A percentile compares a stretch with the other conserved stretches of the same genome.
Evolutionary conservation across 2,888 invertebrate genomes (phyloP).

Genomic region (Hypolimnas misippus): DNA sequence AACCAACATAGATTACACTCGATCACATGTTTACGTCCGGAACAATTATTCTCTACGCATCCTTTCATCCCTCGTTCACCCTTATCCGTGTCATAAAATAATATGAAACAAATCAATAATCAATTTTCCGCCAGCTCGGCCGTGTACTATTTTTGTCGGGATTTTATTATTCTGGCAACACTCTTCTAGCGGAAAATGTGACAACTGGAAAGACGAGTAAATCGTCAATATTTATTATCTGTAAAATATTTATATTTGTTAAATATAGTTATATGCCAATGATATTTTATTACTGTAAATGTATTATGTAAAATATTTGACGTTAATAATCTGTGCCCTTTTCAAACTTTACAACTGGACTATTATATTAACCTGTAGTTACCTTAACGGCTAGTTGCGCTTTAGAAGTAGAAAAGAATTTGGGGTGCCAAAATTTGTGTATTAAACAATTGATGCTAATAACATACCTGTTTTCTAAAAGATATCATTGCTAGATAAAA

Average conservation of each 20-base stretch:
- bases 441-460: no score
- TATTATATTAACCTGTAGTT: no score
- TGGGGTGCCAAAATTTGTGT: no score
- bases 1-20: conserved; percentile 30
- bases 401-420: no score
- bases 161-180: conserved; percentile 70
- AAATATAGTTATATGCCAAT: no score
- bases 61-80: conserved; percentile 53
- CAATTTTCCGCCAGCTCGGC: conserved; percentile 77
- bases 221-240: conserved; percentile 14
- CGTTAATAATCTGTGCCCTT: no score
- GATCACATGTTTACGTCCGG: conserved; percentile 47
- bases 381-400: no score
- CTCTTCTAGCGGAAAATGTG: conserved; percentile 72
- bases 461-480: no score
- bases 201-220: conserved; percentile 24
- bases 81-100: conserved; percentile 49
- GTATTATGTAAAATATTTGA: no score
- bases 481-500: no score
- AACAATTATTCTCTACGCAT: conserved; percentile 60
- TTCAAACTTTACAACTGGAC: no score
- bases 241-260: background rate
- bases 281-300: no score
- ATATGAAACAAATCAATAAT: conserved; percentile 77
- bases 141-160: conserved; percentile 65